These are phyloP conservation scores for Chymomyza costata DNA, from an alignment of 1,140 invertebrate species.

Conservation along the genomic window DNA sequence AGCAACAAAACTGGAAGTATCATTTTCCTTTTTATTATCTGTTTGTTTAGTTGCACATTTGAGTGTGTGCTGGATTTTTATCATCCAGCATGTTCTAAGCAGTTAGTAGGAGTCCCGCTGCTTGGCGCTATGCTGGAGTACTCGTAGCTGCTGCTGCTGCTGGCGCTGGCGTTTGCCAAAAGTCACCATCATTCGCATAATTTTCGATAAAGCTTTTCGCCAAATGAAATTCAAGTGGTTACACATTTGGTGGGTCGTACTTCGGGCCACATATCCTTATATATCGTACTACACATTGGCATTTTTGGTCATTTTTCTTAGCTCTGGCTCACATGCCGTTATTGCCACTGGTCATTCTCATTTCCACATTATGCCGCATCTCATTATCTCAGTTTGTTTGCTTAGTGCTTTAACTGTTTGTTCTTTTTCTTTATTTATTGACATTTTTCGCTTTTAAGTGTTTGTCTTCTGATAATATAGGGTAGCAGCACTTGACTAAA, in stretches of 20 bases:
- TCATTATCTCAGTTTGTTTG: slow-evolving; percentile 63
- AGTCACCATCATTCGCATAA: slow-evolving; percentile 70
- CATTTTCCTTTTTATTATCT: slow-evolving; percentile 71
- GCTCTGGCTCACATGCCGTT: slow-evolving; percentile 9
- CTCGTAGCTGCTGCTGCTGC: slow-evolving; percentile 32
- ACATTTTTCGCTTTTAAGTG: slow-evolving; percentile 11
- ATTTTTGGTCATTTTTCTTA: slow-evolving; percentile 54
- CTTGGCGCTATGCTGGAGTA: too few relatives aligned
- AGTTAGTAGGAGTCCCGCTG: slow-evolving; percentile 54
- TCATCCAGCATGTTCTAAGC: slow-evolving; percentile 56
- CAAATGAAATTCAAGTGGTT: slow-evolving; percentile 73
- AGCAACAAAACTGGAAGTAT: slow-evolving; percentile 27
- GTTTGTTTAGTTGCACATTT: slow-evolving; percentile 60
- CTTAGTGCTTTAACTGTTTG: slow-evolving; percentile 42
- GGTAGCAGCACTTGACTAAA: too few relatives aligned
- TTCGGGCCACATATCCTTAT: slow-evolving; percentile 5
- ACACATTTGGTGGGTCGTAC: slow-evolving; percentile 50
- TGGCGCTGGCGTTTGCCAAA: slow-evolving; percentile 61
- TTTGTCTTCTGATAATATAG: slow-evolving; percentile 36
- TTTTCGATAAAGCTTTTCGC: slow-evolving; percentile 71
- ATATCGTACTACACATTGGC: not conserved
- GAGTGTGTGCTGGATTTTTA: slow-evolving; percentile 61
- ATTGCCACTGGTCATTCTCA: slow-evolving; percentile 40
- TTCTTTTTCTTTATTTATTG: slow-evolving; percentile 27
- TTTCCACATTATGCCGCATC: slow-evolving; percentile 69